These are phyloP conservation scores for Turnix velox DNA, from an alignment of 2,113 vertebrate species.

Conservation along the genomic window DNA sequence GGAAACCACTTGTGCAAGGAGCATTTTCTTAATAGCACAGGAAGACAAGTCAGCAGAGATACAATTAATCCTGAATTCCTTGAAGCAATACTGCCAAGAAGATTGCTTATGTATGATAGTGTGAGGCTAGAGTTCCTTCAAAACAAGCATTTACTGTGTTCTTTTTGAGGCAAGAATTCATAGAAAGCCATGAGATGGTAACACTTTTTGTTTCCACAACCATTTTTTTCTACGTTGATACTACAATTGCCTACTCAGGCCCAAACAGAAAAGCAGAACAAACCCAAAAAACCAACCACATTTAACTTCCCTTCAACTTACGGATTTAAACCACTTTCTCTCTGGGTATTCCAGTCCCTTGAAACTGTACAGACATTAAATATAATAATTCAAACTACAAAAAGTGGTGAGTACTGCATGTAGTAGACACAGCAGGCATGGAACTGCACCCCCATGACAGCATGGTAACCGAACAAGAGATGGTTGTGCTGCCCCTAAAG, in stretches of 20 bases:
- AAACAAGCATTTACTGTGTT: neutral
- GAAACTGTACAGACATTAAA: neutral
- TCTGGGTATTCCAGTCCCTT: neutral
- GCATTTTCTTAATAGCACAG: neutral
- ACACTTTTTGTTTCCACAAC: neutral
- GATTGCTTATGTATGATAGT: rapidly evolving
- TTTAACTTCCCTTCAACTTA: neutral
- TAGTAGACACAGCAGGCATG: neutral
- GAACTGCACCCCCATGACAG: neutral
- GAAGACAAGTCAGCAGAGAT: neutral
- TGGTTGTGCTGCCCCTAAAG: neutral
- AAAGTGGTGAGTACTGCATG: neutral
- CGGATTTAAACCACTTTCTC: neutral
- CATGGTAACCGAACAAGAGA: neutral
- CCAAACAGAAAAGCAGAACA: neutral
- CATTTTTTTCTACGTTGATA: neutral
- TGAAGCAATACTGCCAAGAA: neutral
- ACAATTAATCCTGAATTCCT: neutral
- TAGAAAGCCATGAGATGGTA: neutral
- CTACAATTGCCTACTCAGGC: neutral
- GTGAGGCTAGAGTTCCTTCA: neutral
- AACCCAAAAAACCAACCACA: neutral
- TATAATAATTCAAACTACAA: neutral
- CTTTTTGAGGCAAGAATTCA: neutral
- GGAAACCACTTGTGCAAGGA: neutral